These are phyloP conservation scores for Himantopus leucocephalus DNA, from an alignment of 2,113 vertebrate genomes.

Conservation along the genomic window DNA sequence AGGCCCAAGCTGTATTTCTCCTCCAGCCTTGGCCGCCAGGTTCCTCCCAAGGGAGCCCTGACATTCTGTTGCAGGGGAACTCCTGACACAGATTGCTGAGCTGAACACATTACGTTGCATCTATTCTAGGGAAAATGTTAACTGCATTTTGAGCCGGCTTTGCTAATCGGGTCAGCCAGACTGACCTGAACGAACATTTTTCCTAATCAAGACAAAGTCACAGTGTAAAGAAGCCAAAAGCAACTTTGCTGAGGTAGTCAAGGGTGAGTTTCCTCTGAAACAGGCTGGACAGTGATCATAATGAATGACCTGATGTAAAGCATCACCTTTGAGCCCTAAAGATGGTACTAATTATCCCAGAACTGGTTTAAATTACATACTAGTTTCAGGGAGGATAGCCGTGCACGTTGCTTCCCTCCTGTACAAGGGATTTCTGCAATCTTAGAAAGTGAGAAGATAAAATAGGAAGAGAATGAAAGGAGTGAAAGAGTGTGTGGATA, in stretches of 20 bases:
- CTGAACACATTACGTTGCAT: background rate
- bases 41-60: background rate
- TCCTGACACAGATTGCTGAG: background rate
- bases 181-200: constrained; percentile 19
- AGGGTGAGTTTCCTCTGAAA: constrained; percentile 31
- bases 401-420: background rate
- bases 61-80: constrained; percentile 1
- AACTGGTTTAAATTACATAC: background rate
- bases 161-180: constrained; percentile 4
- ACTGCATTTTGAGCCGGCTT: background rate
- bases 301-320: constrained; percentile 18
- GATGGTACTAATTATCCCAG: constrained; percentile 25
- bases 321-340: constrained; percentile 42
- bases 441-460: background rate
- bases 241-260: constrained; percentile 42
- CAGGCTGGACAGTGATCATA: background rate
- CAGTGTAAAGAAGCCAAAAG: constrained; percentile 59
- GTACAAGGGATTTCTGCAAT: background rate
- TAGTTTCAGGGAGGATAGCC: background rate
- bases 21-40: background rate
- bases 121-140: constrained; percentile 40
- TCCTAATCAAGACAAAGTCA: constrained; percentile 55
- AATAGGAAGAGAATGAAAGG: background rate
- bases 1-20: background rate
- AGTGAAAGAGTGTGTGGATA: background rate